phyloP scores from a whole-genome alignment of 1,140 invertebrate genomes.

The Maniola jurtina region DNA sequence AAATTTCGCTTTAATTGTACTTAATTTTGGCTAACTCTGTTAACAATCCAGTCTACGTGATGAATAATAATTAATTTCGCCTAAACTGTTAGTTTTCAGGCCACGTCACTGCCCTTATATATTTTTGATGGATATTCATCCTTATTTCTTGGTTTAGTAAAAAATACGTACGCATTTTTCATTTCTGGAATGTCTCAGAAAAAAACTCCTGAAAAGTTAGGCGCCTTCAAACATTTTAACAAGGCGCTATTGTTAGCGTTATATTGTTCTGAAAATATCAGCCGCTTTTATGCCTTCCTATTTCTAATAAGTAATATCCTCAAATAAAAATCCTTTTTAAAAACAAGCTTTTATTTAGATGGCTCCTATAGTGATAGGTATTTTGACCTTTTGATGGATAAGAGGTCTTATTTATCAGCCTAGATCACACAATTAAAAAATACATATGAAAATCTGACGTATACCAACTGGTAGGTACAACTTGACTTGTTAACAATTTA shows the following conservation, averaged over 20 bases:
- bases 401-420: too few relatives aligned
- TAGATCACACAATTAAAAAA: too few relatives aligned
- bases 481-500: too few relatives aligned
- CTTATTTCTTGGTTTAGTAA: not conserved
- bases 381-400: too few relatives aligned
- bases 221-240: not conserved
- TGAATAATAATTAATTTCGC: slow-evolving; percentile 1
- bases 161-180: not conserved
- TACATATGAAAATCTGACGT: too few relatives aligned
- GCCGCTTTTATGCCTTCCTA: too few relatives aligned
- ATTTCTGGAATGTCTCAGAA: not conserved
- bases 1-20: slow-evolving; percentile 1
- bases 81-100: slow-evolving; percentile 3
- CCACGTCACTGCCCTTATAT: slow-evolving; percentile 5
- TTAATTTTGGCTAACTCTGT: not conserved
- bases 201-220: not conserved
- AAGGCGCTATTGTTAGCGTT: not conserved
- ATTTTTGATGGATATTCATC: not conserved
- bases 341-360: too few relatives aligned
- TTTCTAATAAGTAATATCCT: too few relatives aligned
- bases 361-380: too few relatives aligned
- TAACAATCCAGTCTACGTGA: slow-evolving; percentile 1
- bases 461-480: too few relatives aligned
- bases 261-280: not conserved
- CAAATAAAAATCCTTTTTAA: too few relatives aligned